phyloP scores from a whole-genome alignment of 2,113 vertebrate species.

The Cololabis saira region DNA sequence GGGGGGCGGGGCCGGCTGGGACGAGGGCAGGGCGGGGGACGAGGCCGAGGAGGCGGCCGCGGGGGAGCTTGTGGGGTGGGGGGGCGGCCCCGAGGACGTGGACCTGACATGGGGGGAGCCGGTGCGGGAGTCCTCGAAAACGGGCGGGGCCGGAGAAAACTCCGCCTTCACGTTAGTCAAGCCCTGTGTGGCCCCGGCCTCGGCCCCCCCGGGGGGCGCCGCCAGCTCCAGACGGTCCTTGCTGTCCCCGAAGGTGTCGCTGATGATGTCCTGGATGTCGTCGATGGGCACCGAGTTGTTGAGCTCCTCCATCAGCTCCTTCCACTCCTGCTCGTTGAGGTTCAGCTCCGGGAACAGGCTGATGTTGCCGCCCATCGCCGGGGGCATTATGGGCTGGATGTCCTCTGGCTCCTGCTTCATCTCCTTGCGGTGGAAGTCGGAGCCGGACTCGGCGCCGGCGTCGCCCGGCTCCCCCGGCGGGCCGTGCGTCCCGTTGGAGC shows the following conservation, averaged over 20 bases:
- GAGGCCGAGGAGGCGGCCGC: conserved; percentile 79
- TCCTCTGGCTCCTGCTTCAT: conserved; percentile 98
- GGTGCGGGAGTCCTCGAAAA: conserved; percentile 88
- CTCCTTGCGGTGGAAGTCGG: conserved; percentile 87
- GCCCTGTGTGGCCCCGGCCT: conserved; percentile 26
- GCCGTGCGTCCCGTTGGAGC: conserved; percentile 82
- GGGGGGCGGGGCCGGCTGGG: conserved; percentile 77
- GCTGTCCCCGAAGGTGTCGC: conserved; percentile 93
- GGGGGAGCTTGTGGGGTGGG: conserved; percentile 86
- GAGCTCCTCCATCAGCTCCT: conserved; percentile 96
- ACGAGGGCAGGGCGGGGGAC: conserved; percentile 82
- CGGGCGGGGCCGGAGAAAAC: conserved; percentile 85
- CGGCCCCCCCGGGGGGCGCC: conserved; percentile 60
- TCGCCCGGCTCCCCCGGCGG: conserved; percentile 76
- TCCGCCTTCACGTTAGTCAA: conserved; percentile 89
- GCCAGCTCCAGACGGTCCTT: conserved; percentile 88
- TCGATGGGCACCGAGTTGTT: conserved; percentile 93
- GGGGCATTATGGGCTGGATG: conserved; percentile 90
- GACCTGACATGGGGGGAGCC: conserved; percentile 89
- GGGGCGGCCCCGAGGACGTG: conserved; percentile 85
- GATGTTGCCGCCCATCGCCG: conserved; percentile 85
- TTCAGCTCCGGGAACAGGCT: conserved; percentile 96
- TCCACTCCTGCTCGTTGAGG: conserved; percentile 98
- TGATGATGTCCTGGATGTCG: conserved; percentile 98
- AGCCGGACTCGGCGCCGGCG: conserved; percentile 66